Evolutionary conservation across 2,797 vertebrate genomes (phyloP).

Genomic region (Pangasius macronema): DNA sequence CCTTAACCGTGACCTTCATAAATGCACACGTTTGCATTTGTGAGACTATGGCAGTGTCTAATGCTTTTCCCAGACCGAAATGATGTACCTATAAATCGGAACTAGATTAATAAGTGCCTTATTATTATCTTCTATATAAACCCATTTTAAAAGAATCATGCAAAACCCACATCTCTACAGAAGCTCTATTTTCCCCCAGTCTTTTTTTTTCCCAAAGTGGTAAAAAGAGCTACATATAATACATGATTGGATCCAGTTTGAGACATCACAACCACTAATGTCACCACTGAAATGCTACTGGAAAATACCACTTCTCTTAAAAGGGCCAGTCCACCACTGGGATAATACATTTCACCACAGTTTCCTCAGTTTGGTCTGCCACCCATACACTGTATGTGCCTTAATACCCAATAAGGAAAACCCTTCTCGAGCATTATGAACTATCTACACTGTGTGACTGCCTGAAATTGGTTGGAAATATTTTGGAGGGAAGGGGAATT

Average conservation of each 20-base stretch:
- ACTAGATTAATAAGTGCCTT: not conserved
- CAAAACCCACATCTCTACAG: no score
- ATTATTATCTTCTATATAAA: not conserved
- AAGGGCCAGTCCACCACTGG: constrained; percentile 24
- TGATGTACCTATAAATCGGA: not conserved
- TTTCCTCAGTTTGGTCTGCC: constrained; percentile 33
- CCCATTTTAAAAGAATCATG: not conserved
- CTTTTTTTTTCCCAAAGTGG: not conserved
- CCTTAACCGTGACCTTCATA: not conserved
- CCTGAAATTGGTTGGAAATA: constrained; percentile 4
- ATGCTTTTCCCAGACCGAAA: not conserved
- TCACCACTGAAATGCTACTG: constrained; percentile 34
- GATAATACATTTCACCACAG: constrained; percentile 20
- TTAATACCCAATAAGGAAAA: not conserved
- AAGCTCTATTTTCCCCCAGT: not conserved
- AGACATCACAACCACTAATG: constrained; percentile 48
- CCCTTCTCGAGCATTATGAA: not conserved
- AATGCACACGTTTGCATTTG: not conserved
- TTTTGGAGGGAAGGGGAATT: not conserved
- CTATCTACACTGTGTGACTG: not conserved
- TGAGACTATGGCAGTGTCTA: not conserved
- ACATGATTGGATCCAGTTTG: constrained; percentile 53
- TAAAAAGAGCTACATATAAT: constrained; percentile 4
- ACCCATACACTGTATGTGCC: not conserved
- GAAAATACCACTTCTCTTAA: not conserved